Conservation (phyloP, 1,140 invertebrate species). For the Idris sp. region DNA sequence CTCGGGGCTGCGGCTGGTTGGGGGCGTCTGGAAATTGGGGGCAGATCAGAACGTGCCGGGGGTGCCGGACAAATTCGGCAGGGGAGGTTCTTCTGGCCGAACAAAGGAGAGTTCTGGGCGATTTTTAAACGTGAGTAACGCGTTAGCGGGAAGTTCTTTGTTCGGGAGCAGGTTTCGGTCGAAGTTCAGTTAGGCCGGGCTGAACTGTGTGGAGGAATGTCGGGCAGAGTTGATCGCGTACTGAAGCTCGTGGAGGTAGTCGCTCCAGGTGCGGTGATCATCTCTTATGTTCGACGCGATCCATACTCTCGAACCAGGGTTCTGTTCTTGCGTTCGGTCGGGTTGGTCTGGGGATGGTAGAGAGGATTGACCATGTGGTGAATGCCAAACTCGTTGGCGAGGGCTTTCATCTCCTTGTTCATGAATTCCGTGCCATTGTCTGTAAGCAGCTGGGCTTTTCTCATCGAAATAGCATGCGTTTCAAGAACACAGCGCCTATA, state of each 20-base stretch:
- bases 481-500: slow-evolving; percentile 6
- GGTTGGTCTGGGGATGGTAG: slow-evolving; percentile 3
- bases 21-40: too few species aligned
- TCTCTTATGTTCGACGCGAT: background rate
- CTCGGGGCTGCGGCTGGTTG: too few species aligned
- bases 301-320: background rate
- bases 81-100: too few species aligned
- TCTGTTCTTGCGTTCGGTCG: background rate
- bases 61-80: too few species aligned
- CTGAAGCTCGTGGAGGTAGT: background rate
- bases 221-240: slow-evolving; percentile 6
- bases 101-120: too few species aligned
- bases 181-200: background rate
- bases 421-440: slow-evolving; percentile 52
- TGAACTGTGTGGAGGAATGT: background rate
- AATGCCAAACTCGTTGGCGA: slow-evolving; percentile 1
- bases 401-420: background rate
- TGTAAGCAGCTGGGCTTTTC: slow-evolving; percentile 13
- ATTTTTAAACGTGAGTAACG: too few species aligned
- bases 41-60: too few species aligned
- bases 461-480: slow-evolving; percentile 14
- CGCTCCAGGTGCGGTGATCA: background rate
- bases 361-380: background rate
- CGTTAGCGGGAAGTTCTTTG: too few species aligned
- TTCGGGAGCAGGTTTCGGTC: background rate